These are phyloP conservation scores for Paramuricea clavata DNA, from an alignment of 92 coral and sea anemone genomes.

Conservation along the genomic window DNA sequence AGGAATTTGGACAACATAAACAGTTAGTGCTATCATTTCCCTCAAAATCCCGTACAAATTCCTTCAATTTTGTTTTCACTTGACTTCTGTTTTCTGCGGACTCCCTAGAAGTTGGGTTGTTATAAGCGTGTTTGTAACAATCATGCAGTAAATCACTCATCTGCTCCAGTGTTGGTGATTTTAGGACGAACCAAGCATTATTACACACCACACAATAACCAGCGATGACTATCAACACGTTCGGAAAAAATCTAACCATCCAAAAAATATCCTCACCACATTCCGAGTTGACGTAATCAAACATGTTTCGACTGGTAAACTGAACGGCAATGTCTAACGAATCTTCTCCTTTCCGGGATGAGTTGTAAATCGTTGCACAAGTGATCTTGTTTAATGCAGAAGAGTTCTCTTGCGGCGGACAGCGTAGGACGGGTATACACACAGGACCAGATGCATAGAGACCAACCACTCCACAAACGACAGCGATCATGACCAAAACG, in stretches of 20 bases:
- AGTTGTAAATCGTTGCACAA: neutral
- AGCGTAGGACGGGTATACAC: neutral
- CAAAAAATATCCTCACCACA: neutral
- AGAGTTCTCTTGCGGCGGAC: neutral
- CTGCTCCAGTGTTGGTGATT: neutral
- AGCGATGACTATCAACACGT: neutral
- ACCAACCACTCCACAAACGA: constrained; percentile 1
- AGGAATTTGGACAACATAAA: neutral
- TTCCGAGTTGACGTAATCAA: constrained; percentile 15
- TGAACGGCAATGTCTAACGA: neutral
- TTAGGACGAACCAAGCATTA: neutral
- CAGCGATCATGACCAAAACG: neutral
- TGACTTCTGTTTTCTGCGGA: neutral
- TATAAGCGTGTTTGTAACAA: neutral
- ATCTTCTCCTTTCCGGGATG: neutral
- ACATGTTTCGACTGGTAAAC: constrained; percentile 11
- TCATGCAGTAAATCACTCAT: neutral
- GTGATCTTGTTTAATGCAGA: neutral
- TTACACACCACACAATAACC: constrained; percentile 11
- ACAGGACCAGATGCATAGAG: constrained; percentile 21
- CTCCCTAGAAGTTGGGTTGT: too few relatives aligned
- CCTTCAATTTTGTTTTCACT: neutral
- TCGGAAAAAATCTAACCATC: neutral
- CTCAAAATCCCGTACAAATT: neutral
- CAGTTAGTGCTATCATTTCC: constrained; percentile 1